Conservation (phyloP, 2,113 vertebrate species). For the Pogona vitticeps region DNA sequence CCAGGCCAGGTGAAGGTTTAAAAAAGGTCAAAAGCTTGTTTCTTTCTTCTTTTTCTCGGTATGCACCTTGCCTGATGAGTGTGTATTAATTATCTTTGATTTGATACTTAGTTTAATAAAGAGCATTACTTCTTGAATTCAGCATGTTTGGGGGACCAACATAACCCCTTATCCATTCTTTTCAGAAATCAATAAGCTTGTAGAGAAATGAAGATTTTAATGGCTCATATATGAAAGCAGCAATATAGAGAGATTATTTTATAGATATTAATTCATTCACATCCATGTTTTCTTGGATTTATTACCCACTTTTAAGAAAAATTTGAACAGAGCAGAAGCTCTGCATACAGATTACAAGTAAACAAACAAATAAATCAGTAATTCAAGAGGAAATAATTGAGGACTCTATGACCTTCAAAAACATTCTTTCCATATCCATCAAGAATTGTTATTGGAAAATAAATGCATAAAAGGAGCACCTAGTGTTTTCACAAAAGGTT, state of each 20-base stretch:
- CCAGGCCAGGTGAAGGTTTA: not conserved
- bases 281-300: not conserved
- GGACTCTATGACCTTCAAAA: not conserved
- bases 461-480: not conserved
- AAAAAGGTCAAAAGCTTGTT: not conserved
- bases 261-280: no score
- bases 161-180: no score
- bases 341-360: not conserved
- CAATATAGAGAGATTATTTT: not conserved
- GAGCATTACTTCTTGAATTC: not conserved
- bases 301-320: not conserved
- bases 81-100: not conserved
- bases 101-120: not conserved
- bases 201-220: not conserved
- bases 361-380: not conserved
- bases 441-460: not conserved
- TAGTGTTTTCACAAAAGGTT: not conserved
- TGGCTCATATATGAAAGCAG: not conserved
- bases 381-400: not conserved
- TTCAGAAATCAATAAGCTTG: not conserved
- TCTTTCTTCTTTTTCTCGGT: not conserved
- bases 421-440: constrained; percentile 10
- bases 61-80: not conserved
- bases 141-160: not conserved
- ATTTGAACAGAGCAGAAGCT: not conserved